Conservation (phyloP, 2,797 vertebrate genomes). For the Microctenopoma lineatum region DNA sequence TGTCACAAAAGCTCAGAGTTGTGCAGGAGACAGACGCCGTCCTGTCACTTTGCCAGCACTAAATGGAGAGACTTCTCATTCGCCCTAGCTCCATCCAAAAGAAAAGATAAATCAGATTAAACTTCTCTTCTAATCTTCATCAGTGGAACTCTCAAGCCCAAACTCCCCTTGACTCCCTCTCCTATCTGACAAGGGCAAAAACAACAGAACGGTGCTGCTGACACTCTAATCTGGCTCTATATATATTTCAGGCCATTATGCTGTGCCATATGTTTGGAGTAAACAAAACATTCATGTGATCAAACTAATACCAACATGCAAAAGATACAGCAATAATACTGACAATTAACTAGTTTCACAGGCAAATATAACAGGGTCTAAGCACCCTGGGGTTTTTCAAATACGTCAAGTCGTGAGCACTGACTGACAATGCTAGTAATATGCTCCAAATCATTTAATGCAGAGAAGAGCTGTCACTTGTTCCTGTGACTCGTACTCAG, state of each 20-base stretch:
- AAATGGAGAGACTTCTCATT: conserved; percentile 17
- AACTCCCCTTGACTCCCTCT: conserved; percentile 2
- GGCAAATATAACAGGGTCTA: no score
- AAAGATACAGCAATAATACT: not conserved
- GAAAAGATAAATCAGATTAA: conserved; percentile 33
- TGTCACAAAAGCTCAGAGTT: conserved; percentile 24
- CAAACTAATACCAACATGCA: not conserved
- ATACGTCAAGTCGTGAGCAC: no score
- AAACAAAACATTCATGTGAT: not conserved
- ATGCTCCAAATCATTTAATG: no score
- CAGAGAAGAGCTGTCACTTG: no score
- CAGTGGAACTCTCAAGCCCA: conserved; percentile 5
- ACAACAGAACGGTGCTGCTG: not conserved
- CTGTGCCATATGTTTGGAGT: no score
- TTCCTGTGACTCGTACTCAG: no score
- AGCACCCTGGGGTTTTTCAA: no score
- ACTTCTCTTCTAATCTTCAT: conserved; percentile 25
- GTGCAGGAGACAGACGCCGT: conserved; percentile 4
- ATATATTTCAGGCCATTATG: not conserved
- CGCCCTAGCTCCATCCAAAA: conserved; percentile 8
- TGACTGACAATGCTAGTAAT: no score
- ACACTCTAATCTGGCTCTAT: not conserved
- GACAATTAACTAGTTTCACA: no score
- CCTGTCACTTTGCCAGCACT: conserved; percentile 37
- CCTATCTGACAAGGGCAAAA: conserved; percentile 11